These are phyloP conservation scores for Dermatophagoides farinae DNA, from an alignment of 1,140 invertebrate genomes.

Conservation along the genomic window DNA sequence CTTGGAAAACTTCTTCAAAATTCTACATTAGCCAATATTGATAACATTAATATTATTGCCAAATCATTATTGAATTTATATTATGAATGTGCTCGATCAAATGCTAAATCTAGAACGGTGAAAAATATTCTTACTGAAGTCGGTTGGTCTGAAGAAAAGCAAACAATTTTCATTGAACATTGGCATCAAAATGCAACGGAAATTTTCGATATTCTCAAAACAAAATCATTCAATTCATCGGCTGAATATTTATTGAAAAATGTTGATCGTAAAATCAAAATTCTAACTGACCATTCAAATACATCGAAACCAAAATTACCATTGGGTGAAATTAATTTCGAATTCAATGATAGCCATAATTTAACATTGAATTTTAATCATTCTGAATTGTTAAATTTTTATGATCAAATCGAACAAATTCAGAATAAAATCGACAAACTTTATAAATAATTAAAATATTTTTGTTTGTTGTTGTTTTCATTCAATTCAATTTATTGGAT, in stretches of 20 bases:
- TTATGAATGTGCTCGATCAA: background rate
- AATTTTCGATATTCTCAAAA: background rate
- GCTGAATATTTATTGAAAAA: background rate
- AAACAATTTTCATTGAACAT: background rate
- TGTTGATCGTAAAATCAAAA: slow-evolving; percentile 11
- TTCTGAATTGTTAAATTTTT: slow-evolving; percentile 3
- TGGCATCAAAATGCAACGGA: background rate
- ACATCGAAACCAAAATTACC: background rate
- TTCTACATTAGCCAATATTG: background rate
- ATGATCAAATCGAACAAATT: slow-evolving; percentile 8
- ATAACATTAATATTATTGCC: background rate
- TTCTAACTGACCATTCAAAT: background rate
- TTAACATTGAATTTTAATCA: slow-evolving; percentile 2
- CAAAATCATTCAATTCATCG: background rate
- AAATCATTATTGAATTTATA: background rate
- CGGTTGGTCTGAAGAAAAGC: background rate
- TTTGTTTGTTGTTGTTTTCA: too few species aligned
- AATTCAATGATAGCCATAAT: background rate
- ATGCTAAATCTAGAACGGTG: background rate
- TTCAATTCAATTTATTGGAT: too few species aligned
- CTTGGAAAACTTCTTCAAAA: background rate
- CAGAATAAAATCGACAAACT: slow-evolving; percentile 11
- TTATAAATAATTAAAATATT: background rate
- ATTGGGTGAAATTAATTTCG: slow-evolving; percentile 1
- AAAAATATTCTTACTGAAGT: background rate